A percentile compares a stretch with the other conserved stretches of the same genome.
Evolutionary conservation across 2,113 vertebrate species (phyloP).

Genomic region (Psephotus haematonotus): DNA sequence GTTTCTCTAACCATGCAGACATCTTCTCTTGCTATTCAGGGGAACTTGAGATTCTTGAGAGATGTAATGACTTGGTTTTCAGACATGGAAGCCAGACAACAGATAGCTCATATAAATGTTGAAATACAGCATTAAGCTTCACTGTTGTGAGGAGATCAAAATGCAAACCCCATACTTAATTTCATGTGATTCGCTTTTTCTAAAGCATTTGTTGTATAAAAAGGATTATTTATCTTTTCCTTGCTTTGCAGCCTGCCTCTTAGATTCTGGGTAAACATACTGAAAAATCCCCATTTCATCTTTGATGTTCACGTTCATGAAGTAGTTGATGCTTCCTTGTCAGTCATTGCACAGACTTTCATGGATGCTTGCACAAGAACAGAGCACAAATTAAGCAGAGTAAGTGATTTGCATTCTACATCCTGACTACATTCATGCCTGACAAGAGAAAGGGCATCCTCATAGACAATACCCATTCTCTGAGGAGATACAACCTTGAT

Average conservation of each 20-base stretch:
- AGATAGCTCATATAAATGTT: neutral
- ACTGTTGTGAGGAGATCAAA: neutral
- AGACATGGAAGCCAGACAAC: neutral
- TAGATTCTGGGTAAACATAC: conserved; percentile 98
- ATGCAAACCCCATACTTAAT: neutral
- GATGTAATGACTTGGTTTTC: neutral
- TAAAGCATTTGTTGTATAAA: neutral
- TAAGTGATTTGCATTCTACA: conserved; percentile 77
- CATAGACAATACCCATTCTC: conserved; percentile 20
- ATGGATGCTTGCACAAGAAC: conserved; percentile 99
- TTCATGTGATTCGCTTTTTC: neutral
- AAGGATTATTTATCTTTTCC: neutral
- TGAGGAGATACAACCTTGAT: conserved; percentile 1
- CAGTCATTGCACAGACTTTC: conserved; percentile 98
- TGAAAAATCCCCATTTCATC: conserved; percentile 98
- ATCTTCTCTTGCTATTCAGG: neutral
- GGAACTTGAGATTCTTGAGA: neutral
- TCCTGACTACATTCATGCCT: conserved; percentile 8
- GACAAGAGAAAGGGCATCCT: conserved; percentile 37
- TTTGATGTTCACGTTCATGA: conserved; percentile 96
- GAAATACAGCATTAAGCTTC: neutral
- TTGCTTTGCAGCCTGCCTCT: conserved; percentile 85
- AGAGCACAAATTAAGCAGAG: conserved; percentile 98
- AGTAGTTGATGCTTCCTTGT: conserved; percentile 96
- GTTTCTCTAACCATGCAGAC: neutral